Evolutionary conservation across 2,797 vertebrate species (phyloP).

Genomic region (Bradypodion ventrale): DNA sequence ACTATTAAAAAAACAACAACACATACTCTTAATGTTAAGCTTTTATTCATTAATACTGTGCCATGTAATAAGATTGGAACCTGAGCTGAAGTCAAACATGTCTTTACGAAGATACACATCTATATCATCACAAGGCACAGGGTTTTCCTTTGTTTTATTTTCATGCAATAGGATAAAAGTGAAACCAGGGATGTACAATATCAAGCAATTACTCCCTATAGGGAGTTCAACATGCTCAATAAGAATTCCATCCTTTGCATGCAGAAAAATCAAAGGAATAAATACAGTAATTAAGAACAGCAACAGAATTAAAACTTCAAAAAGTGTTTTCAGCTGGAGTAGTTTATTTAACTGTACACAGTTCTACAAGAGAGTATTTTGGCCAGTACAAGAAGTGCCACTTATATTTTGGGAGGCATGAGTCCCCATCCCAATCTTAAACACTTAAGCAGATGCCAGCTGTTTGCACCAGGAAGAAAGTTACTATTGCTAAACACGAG

Average conservation of each 20-base stretch:
- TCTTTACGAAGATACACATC: neutral
- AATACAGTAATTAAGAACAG: neutral
- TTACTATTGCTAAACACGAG: neutral
- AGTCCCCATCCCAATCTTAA: neutral
- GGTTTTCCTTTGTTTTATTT: neutral
- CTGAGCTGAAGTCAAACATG: neutral
- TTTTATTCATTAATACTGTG: neutral
- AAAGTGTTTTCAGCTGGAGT: neutral
- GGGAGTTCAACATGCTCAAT: neutral
- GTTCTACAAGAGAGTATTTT: neutral
- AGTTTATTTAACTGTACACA: neutral
- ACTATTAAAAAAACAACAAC: constrained; percentile 73
- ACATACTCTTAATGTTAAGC: neutral
- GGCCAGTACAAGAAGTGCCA: neutral
- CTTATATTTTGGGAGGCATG: too few species aligned
- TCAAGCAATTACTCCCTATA: neutral
- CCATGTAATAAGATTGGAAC: neutral
- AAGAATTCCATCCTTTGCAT: neutral
- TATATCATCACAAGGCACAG: neutral
- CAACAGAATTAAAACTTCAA: neutral
- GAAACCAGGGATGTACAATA: neutral
- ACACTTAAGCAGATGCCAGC: neutral
- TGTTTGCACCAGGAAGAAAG: neutral
- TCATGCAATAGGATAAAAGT: neutral
- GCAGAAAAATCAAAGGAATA: neutral